Base-by-base conservation (phyloP, 2,113 vertebrate species). In the Microtus montanus region DNA sequence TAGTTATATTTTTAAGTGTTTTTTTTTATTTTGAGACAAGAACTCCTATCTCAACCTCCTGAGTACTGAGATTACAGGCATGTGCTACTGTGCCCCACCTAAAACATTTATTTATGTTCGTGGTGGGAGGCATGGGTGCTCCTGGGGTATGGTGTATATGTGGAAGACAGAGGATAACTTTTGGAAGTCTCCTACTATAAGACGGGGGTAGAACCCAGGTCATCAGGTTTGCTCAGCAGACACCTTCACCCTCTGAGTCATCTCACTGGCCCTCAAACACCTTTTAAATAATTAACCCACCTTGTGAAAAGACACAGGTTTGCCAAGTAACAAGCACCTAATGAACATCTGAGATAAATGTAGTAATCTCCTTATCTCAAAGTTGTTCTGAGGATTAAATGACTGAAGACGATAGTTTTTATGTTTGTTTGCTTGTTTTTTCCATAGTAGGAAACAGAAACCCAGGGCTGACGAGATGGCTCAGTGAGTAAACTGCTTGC, bases 381-480 rank as follows among this genome's bases (percentile, higher is more conserved):
- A 41, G 28, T 87, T 89, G 58, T 83, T 94, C 83, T 77, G 35
- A 88, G 44, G 61, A 85, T 89, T 96, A 95, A 94, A 92, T 88
- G 33, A 71, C 44, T 87, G 75, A 96, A 93, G 41, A 90, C 26
- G 79, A 7, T 78, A 70, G 44, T 89, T 90, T 93, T 78, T 64
- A 33, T 64, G 41, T 33, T 85, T 66, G 78, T 58, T 68, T 68
- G n/a, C 7, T 20, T 26, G 74, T 73, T 78, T 85, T 80, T 78
- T 38, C 7, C 66, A 68, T 11, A 71, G 14, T 68, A 82, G 94
- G 89, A 97, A 94, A 89, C 13, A 94, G 26, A 93, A 22, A 96
- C 11, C 85, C 73, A 47, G 38, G 63, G 28, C 83, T 68, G 41
- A 12, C 19, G 28, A 33, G 26, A 64, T 22, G 63, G 28, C 83